Base-by-base conservation (phyloP, 2,888 invertebrate genomes). In the Poecilobothrus nobilitatus region DNA sequence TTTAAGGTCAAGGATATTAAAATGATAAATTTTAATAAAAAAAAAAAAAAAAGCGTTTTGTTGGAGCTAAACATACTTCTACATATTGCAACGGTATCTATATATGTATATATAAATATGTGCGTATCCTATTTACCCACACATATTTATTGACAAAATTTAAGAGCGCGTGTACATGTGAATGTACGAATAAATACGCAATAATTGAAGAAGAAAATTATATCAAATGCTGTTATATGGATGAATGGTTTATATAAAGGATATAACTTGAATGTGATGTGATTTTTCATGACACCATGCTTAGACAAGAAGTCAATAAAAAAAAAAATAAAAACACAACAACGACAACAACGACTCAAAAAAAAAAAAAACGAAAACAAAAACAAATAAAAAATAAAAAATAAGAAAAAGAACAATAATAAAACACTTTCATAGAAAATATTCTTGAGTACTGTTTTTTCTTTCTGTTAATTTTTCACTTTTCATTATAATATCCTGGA, bases 1-100 rank as follows among this genome's bases (percentile, higher is more conserved):
- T 71, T 71, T 72, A 74, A 74, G 74, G 74, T 74, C 74, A 74
- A 74, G 74, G 74, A 73, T 74, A 72, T 72, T 27, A 65, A 34
- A 65, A 34, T 63, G 63, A 63, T 63, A 20, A 63, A 63, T 27
- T 27, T 27, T 63, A 18, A 53, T 41, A 41, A 41, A 27, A 27
- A 27, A 10, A 53, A 41, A 41, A 27, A 27, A 27, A 10, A 53
- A 53, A 53, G 18, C 53, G 53, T 53, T 53, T 4, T 27, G 2
- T 27, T 27, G 27, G 27, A 27, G 27, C 53, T 12, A 53, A 18
- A 34, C 6, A 12, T 2, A 37, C 7, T 37, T 37, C 12, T 12
- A 37, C 7, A 12, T 37, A 37, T 8, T 8, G 7, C 2, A 8
- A 37, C 2, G 37, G 2, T 3, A 37, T 37, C n/a, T n/a, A 37